These are phyloP conservation scores for Galeopsomyia nigrocyanea DNA, from an alignment of 2,888 invertebrate species.

Conservation along the genomic window DNA sequence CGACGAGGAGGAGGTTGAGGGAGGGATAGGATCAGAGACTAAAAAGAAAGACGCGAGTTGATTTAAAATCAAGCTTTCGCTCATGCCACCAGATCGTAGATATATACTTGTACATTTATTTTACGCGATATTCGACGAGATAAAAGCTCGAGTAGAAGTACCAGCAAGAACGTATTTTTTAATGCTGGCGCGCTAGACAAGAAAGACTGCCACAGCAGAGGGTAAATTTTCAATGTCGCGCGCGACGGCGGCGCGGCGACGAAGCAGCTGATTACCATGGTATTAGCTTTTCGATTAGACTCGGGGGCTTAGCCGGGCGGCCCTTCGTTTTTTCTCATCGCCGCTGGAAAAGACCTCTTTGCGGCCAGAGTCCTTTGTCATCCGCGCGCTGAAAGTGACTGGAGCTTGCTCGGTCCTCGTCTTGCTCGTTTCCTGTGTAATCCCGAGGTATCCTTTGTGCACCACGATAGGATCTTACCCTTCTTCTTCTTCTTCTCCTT, in stretches of 20 bases:
- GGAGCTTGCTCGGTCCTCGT: background rate
- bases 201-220: background rate
- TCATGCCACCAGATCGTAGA: too few species aligned
- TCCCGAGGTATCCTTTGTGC: slow-evolving; percentile 14
- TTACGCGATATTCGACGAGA: too few species aligned
- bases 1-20: background rate
- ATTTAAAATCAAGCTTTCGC: slow-evolving; percentile 1
- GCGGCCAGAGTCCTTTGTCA: background rate
- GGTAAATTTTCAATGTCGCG: slow-evolving; percentile 59
- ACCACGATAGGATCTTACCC: background rate
- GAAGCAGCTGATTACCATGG: slow-evolving; percentile 60
- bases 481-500: background rate
- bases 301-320: slow-evolving; percentile 29
- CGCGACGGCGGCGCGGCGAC: background rate
- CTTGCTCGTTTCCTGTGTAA: slow-evolving; percentile 34
- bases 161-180: too few species aligned
- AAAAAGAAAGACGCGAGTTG: background rate
- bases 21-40: background rate
- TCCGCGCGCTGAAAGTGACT: slow-evolving; percentile 26
- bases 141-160: too few species aligned
- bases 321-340: slow-evolving; percentile 35
- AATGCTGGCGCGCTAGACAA: background rate
- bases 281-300: slow-evolving; percentile 63
- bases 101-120: too few species aligned
- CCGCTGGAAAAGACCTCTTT: slow-evolving; percentile 29